These are phyloP conservation scores for Callorhinus ursinus DNA, from an alignment of 2,113 vertebrate genomes.

Conservation along the genomic window DNA sequence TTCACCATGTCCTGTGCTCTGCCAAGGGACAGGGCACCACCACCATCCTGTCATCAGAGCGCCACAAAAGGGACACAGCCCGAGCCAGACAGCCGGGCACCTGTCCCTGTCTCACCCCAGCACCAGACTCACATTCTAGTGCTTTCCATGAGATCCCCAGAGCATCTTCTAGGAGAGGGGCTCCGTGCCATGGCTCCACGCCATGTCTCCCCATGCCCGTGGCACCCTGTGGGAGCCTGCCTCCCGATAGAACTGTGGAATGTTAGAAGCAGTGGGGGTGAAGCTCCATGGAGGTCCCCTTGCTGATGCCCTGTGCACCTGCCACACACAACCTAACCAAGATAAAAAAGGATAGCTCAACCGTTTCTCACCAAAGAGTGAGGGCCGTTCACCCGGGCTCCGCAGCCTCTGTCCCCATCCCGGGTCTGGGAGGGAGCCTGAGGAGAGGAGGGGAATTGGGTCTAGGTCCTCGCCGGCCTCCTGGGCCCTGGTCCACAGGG, in stretches of 20 bases:
- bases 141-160: neutral
- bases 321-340: too few species aligned
- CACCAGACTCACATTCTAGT: neutral
- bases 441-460: neutral
- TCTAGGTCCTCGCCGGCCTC: neutral
- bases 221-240: neutral
- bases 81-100: neutral
- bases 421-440: neutral
- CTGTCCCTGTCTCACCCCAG: too few species aligned
- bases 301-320: too few species aligned
- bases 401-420: neutral
- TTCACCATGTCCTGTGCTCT: neutral
- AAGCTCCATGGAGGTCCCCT: neutral
- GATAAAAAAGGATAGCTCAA: too few species aligned
- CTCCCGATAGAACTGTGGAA: constrained; percentile 20
- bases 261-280: neutral
- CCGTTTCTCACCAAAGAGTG: too few species aligned
- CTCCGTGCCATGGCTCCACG: neutral
- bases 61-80: neutral
- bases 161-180: neutral
- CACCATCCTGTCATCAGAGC: neutral
- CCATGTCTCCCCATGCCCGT: neutral
- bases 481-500: neutral
- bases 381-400: neutral
- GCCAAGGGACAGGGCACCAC: accelerated